A percentile compares a stretch with the other conserved stretches of the same genome.
phyloP scores from a whole-genome alignment of 2,113 vertebrate species.

The Podarcis muralis region DNA sequence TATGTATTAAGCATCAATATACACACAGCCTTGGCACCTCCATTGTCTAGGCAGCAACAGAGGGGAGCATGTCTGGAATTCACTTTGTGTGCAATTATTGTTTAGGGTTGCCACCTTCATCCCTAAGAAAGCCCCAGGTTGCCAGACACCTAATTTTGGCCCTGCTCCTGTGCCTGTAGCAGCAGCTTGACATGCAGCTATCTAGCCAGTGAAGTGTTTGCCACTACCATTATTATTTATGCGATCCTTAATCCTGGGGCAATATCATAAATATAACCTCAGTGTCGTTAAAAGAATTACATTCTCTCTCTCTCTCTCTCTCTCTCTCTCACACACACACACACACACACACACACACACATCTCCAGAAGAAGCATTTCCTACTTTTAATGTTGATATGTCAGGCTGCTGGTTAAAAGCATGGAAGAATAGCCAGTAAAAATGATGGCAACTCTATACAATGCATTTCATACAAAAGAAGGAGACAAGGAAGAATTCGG shows the following conservation, averaged over 20 bases:
- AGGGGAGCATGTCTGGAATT: not conserved
- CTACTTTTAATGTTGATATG: not conserved
- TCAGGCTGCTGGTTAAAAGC: not conserved
- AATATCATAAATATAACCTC: too few relatives aligned
- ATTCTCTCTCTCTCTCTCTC: too few relatives aligned
- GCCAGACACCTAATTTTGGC: not conserved
- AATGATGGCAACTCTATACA: not conserved
- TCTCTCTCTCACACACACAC: too few relatives aligned
- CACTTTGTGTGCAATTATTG: not conserved
- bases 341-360: too few relatives aligned
- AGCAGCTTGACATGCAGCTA: not conserved
- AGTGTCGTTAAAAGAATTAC: too few relatives aligned
- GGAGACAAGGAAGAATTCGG: not conserved
- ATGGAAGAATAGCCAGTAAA: not conserved
- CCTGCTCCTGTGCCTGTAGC: not conserved
- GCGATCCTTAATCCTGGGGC: too few relatives aligned
- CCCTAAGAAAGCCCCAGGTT: not conserved
- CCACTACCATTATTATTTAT: not conserved
- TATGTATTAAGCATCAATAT: not conserved
- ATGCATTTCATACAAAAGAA: not conserved
- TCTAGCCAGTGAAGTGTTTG: not conserved
- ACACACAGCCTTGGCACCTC: not conserved
- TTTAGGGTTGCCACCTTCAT: not conserved
- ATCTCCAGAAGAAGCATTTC: not conserved
- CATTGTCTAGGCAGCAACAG: not conserved